These are phyloP conservation scores for Eupleurogrammus muticus DNA, from an alignment of 2,797 vertebrate species.

Conservation along the genomic window DNA sequence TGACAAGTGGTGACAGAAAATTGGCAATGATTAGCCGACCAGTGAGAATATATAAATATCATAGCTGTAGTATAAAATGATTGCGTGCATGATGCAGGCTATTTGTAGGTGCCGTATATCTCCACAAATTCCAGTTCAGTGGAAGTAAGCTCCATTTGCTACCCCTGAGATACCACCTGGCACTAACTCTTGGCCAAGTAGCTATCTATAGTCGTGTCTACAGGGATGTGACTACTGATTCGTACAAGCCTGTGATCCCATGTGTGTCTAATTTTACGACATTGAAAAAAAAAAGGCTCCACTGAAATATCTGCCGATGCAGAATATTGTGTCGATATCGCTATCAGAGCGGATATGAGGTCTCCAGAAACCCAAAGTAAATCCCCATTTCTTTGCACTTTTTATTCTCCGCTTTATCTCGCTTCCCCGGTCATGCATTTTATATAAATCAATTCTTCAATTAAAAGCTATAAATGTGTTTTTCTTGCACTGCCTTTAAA, in stretches of 20 bases:
- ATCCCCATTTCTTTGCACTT: background rate
- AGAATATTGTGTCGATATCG: background rate
- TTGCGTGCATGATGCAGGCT: background rate
- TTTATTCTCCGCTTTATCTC: background rate
- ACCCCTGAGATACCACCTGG: constrained; percentile 66
- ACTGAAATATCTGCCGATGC: constrained; percentile 12
- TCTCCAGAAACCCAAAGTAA: background rate
- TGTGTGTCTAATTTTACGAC: constrained; percentile 31
- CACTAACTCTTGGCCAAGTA: constrained; percentile 41
- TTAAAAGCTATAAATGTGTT: background rate
- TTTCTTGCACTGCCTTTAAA: too few relatives aligned
- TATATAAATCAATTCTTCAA: background rate
- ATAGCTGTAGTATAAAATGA: background rate
- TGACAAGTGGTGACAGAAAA: background rate
- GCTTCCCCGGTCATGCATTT: background rate
- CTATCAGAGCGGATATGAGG: background rate
- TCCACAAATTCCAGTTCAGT: constrained; percentile 23
- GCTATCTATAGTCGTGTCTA: constrained; percentile 57
- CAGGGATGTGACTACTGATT: constrained; percentile 24
- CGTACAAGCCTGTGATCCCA: constrained; percentile 4
- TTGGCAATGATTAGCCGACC: background rate
- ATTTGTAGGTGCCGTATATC: background rate
- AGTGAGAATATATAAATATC: background rate
- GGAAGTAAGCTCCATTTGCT: constrained; percentile 35
- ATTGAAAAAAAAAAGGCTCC: background rate